Conservation (phyloP, 1,140 invertebrate species). For the Drosophila punjabiensis region DNA sequence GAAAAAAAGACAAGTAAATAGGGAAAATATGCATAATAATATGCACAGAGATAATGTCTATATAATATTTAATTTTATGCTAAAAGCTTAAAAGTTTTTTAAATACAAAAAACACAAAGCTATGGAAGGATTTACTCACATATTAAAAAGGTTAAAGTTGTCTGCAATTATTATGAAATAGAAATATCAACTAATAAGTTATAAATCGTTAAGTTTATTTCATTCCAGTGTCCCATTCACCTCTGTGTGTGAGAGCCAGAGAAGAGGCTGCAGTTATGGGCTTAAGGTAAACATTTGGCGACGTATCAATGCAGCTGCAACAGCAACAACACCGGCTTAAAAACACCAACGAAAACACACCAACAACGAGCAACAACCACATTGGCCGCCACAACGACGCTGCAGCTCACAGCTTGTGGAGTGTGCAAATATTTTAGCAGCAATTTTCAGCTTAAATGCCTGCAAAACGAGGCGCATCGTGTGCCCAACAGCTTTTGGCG, state of each 20-base stretch:
- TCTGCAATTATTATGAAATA: too few species aligned
- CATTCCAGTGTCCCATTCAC: slow-evolving; percentile 25
- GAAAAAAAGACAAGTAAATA: neutral
- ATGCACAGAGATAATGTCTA: neutral
- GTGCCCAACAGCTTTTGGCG: slow-evolving; percentile 57
- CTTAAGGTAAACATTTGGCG: slow-evolving; percentile 67
- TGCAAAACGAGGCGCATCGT: slow-evolving; percentile 60
- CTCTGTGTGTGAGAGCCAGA: slow-evolving; percentile 4
- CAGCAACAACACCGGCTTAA: slow-evolving; percentile 42
- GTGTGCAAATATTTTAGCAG: slow-evolving; percentile 78
- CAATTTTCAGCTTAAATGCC: slow-evolving; percentile 82
- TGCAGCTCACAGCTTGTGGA: slow-evolving; percentile 37
- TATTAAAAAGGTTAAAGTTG: neutral
- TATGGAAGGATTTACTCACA: neutral
- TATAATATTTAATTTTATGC: neutral
- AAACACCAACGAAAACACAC: slow-evolving; percentile 18
- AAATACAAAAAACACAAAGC: neutral
- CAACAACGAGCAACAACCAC: slow-evolving; percentile 15
- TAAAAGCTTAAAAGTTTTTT: neutral
- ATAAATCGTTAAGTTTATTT: neutral
- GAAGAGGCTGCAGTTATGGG: slow-evolving; percentile 45
- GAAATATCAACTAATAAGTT: neutral
- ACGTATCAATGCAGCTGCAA: slow-evolving; percentile 75
- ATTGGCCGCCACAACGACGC: neutral
- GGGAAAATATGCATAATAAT: neutral